A percentile compares a stretch with the other conserved stretches of the same genome.
Conservation (phyloP, 2,113 vertebrate species). For the Herpailurus yagouaroundi region DNA sequence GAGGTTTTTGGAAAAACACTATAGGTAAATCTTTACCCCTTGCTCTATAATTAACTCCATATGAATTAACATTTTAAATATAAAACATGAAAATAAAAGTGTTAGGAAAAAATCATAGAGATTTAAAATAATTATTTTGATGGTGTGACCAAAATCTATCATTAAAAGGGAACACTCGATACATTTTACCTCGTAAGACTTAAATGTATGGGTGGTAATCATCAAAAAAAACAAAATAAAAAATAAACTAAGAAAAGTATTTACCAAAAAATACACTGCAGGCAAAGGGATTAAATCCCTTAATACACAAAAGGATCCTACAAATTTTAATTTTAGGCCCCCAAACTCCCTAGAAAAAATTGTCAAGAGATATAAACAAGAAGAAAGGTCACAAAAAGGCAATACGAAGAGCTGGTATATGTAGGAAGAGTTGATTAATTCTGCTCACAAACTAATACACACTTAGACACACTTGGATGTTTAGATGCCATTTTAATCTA, state of each 20-base stretch:
- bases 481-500: neutral
- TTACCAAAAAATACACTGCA: neutral
- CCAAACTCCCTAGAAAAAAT: neutral
- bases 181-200: neutral
- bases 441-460: neutral
- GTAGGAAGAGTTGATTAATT: neutral
- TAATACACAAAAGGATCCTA: neutral
- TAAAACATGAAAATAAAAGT: conserved; percentile 10
- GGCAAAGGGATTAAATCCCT: neutral
- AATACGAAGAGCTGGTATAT: neutral
- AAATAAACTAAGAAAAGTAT: neutral
- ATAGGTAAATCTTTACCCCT: neutral
- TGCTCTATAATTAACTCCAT: neutral
- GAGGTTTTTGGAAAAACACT: neutral
- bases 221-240: neutral
- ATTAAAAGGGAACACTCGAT: neutral
- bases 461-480: neutral
- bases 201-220: neutral
- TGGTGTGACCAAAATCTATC: neutral
- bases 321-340: neutral
- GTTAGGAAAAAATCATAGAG: neutral
- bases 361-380: neutral
- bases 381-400: neutral
- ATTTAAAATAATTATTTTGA: neutral
- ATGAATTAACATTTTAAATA: neutral